phyloP scores from a whole-genome alignment of 2,797 vertebrate genomes.

The Psittacula echo region DNA sequence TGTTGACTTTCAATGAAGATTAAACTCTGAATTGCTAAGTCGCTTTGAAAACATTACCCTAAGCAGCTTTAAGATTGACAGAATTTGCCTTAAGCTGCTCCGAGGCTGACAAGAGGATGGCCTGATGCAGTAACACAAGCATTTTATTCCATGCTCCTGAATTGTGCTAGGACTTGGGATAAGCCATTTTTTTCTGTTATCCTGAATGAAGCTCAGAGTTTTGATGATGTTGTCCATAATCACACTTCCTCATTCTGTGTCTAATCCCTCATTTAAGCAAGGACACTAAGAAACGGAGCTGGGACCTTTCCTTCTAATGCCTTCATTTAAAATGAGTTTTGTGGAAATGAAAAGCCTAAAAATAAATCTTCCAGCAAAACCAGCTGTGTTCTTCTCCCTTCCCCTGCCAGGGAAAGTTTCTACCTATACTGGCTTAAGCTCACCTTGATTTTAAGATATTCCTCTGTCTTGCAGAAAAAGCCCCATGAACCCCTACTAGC shows the following conservation, averaged over 20 bases:
- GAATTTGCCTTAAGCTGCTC: conserved; percentile 45
- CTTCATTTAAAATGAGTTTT: not conserved
- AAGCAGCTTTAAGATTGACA: conserved; percentile 39
- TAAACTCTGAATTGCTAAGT: conserved; percentile 17
- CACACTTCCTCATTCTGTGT: not conserved
- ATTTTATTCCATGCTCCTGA: not conserved
- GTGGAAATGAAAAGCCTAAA: not conserved
- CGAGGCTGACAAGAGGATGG: not conserved
- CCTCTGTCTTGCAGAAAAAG: not conserved
- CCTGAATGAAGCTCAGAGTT: not conserved
- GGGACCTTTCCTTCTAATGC: not conserved
- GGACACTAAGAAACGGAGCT: not conserved
- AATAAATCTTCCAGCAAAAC: not conserved
- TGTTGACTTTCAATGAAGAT: conserved; percentile 44
- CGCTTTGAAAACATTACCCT: not conserved
- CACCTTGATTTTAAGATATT: not conserved
- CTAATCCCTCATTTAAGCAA: not conserved
- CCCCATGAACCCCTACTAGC: not conserved
- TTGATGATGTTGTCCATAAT: not conserved
- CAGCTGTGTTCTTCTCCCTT: not conserved
- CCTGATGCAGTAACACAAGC: not conserved
- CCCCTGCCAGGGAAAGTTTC: not conserved
- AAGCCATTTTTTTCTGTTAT: not conserved
- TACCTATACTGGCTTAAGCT: not conserved
- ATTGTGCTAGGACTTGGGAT: not conserved